Evolutionary conservation across 2,113 vertebrate genomes (phyloP).

Genomic region (Hiodon tergisus): DNA sequence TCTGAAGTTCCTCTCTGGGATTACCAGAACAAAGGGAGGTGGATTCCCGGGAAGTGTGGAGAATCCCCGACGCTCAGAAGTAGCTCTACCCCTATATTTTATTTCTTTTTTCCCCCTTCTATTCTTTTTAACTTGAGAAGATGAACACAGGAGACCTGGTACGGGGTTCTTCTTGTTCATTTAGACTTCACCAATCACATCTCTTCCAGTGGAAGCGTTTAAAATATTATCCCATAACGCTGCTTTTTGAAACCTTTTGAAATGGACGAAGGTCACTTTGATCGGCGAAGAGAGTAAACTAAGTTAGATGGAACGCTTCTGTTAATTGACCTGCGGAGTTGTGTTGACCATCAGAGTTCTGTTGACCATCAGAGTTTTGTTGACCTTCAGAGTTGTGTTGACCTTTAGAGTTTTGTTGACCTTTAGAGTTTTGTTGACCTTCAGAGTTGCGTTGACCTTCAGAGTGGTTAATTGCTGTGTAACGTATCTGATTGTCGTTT

Average conservation of each 20-base stretch:
- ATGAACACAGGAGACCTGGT: conserved; percentile 4
- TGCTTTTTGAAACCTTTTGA: too few species aligned
- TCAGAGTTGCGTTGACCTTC: conserved; percentile 33
- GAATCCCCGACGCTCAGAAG: neutral
- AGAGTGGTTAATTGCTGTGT: conserved; percentile 34
- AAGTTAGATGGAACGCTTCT: too few species aligned
- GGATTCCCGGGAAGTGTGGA: conserved; percentile 1
- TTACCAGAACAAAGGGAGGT: conserved; percentile 13
- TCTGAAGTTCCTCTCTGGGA: conserved; percentile 6
- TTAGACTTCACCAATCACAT: conserved; percentile 11
- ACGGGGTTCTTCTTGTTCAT: neutral
- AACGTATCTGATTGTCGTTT: conserved; percentile 31
- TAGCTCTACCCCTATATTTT: neutral
- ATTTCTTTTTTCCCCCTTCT: neutral
- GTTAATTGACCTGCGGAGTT: neutral
- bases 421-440: conserved; percentile 28
- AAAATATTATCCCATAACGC: conserved; percentile 8
- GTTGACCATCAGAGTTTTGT: conserved; percentile 6
- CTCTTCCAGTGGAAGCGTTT: neutral
- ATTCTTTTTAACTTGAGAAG: conserved; percentile 6
- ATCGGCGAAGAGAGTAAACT: too few species aligned
- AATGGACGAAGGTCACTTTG: too few species aligned
- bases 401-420: conserved; percentile 6
- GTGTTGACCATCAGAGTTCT: conserved; percentile 16
- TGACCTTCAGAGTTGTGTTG: conserved; percentile 18